These are phyloP conservation scores for Labrus mixtus DNA, from an alignment of 2,113 vertebrate genomes.

Conservation along the genomic window DNA sequence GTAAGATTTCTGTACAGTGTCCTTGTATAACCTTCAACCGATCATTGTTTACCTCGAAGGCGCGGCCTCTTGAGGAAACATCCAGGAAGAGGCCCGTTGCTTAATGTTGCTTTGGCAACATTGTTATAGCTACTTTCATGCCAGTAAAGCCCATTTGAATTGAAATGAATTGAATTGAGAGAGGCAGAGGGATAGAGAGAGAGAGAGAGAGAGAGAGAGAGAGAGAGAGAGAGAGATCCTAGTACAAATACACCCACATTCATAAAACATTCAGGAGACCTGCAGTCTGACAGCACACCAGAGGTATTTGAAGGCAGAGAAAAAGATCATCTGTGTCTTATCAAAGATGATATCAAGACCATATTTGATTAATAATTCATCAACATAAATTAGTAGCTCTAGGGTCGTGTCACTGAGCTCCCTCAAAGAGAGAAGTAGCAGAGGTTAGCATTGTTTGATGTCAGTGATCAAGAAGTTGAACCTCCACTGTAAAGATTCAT, in stretches of 20 bases:
- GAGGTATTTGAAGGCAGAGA: slow-evolving; percentile 37
- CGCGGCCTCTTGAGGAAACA: slow-evolving; percentile 28
- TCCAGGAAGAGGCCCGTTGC: slow-evolving; percentile 20
- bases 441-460: slow-evolving; percentile 29
- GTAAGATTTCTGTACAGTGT: background rate
- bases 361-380: slow-evolving; percentile 63
- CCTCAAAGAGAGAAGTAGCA: slow-evolving; percentile 21
- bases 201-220: too few species aligned
- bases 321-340: slow-evolving; percentile 59
- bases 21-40: background rate
- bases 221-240: slow-evolving; percentile 16
- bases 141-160: too few species aligned
- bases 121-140: too few species aligned
- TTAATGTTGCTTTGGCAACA: too few species aligned
- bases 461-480: slow-evolving; percentile 31
- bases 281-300: slow-evolving; percentile 44
- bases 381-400: slow-evolving; percentile 15
- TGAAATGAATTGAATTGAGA: too few species aligned
- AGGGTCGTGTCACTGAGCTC: background rate
- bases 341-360: slow-evolving; percentile 60
- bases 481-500: slow-evolving; percentile 5
- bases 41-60: slow-evolving; percentile 24
- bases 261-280: slow-evolving; percentile 75
- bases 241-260: slow-evolving; percentile 66
- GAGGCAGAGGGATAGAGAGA: background rate